Base-by-base conservation (phyloP, 2,888 invertebrate genomes). In the Acanthosepion pharaonis region DNA sequence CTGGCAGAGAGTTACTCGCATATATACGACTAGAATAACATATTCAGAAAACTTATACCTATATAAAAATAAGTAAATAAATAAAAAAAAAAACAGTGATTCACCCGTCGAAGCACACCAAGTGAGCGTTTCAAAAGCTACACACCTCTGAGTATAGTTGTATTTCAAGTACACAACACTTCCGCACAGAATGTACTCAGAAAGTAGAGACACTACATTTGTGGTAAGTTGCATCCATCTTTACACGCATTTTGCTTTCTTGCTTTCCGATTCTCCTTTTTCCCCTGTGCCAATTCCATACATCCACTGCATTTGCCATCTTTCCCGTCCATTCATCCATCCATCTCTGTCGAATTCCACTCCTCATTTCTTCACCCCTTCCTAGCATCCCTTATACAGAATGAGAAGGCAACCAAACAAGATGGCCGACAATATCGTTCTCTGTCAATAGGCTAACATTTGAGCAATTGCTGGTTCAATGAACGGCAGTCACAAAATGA, bases 381-480 rank as follows among this genome's bases (percentile, higher is more conserved):
- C 78, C 78, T n/a, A 78, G 15, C 78, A n/a, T 1, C 78, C 78
- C 78, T n/a, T n/a, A 33, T 15, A n/a, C 23, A 25, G 64, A 64
- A 25, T 23, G 8, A 25, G 64, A 64, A 64, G 28, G 25, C 53
- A 64, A 78, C n/a, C 18, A 78, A 78, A 78, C 78, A 78, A 78
- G 78, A 78, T 78, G 78, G 78, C 78, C n/a, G 78, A 15, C 78
- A 78, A 78, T 78, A 78, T 78, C 78, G 78, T 78, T 78, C n/a
- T n/a, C 78, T n/a, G 78, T 78, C 78, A 78, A 78, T 78, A n/a
- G 78, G 78, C 78, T 78, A 78, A 78, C 78, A 78, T 78, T 78
- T n/a, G 78, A n/a, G 78, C 78, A 78, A 78, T 78, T 78, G 78
- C 28, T 28, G 78, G 78, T 78, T 78, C 78, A n/a, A n/a, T 78